Evolutionary conservation across 1,140 invertebrate genomes (phyloP), one percentile per base, ranked within the genome.

Genomic region (Portunus trituberculatus): DNA sequence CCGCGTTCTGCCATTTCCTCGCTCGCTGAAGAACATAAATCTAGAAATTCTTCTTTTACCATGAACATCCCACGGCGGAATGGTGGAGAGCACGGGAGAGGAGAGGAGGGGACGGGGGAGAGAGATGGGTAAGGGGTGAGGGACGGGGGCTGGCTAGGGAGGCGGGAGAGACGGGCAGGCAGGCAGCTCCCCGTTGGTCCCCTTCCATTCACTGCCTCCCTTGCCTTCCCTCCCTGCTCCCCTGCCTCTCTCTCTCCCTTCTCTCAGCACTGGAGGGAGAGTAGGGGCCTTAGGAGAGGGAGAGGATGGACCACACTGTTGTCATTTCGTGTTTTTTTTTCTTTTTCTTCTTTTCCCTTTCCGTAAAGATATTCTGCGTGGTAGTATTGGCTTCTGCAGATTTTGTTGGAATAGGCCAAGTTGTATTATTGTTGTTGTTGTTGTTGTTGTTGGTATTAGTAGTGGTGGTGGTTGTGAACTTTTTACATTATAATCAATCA

Each of bases 1-100:
- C 92, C 52, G 46, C 92, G 84, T 93, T 59, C 16, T 87, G 92
- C 92, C 92, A 46, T 93, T 88, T 93, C 92, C 92, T 67, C 92
- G 92, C 92, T 93, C 20, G 25, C 28, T 48, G 25, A 29, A 48
- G 84, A 93, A 87, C 84, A 93, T 93, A 93, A 93, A 93, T 88
- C 92, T 84, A 39, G 84, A 59, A 84, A 28, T 59, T 86, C 83
- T 59, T 88, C 92, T 46, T 93, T 52, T 93, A 52, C 91, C 92
- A 93, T 93, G 92, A 93, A 39, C 92, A 45, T 46, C 92, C 92
- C 92, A 88, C 83, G 10, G 52, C 84, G 48, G 48, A 86, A 28
- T 52, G 83, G 46, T 48, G 46, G 67, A 86, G 32, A 31, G 39
- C 4, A 14, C 2, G 12, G 83, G 39, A 14, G 48, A 29, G 46